A percentile compares a stretch with the other conserved stretches of the same genome.
These are phyloP conservation scores for Lycodopsis pacificus DNA, from an alignment of 2,797 vertebrate genomes.

Conservation along the genomic window DNA sequence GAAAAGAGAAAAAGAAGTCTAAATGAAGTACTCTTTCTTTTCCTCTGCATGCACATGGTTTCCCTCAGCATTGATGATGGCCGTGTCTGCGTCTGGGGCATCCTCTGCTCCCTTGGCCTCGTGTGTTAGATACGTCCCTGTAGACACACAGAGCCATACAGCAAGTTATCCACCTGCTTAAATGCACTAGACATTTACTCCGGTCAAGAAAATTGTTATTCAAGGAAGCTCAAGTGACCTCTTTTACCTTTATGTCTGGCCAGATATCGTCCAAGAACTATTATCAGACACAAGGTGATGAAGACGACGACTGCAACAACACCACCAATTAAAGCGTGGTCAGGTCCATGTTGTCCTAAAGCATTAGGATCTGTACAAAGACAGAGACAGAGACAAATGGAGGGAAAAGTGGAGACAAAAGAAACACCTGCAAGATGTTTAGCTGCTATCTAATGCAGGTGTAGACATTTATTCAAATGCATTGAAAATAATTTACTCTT, in stretches of 20 bases:
- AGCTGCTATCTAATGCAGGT: constrained; percentile 36
- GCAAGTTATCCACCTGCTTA: constrained; percentile 34
- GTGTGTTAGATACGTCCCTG: constrained; percentile 99
- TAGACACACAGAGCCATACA: constrained; percentile 55
- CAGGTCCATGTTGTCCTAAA: constrained; percentile 91
- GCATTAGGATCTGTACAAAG: constrained; percentile 92
- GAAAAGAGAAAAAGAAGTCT: constrained; percentile 84
- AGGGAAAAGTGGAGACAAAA: constrained; percentile 17
- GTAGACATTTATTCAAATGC: constrained; percentile 30
- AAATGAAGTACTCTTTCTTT: constrained; percentile 99
- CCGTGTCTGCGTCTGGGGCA: constrained; percentile 98
- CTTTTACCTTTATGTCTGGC: constrained; percentile 99
- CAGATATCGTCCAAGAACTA: constrained; percentile 97
- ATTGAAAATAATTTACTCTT: constrained; percentile 38
- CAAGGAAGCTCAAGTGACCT: constrained; percentile 19
- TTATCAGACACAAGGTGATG: constrained; percentile 98
- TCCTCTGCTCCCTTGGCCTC: constrained; percentile 99
- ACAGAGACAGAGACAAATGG: constrained; percentile 28
- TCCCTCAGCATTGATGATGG: constrained; percentile 99
- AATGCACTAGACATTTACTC: constrained; percentile 11
- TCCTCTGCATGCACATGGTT: constrained; percentile 99
- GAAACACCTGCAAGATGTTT: constrained; percentile 31
- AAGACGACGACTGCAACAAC: constrained; percentile 99
- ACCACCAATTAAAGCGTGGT: constrained; percentile 97
- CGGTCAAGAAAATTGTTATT: constrained; percentile 22